Base-by-base conservation (phyloP, 2,888 invertebrate genomes). In the Acrocyrtus sp. region DNA sequence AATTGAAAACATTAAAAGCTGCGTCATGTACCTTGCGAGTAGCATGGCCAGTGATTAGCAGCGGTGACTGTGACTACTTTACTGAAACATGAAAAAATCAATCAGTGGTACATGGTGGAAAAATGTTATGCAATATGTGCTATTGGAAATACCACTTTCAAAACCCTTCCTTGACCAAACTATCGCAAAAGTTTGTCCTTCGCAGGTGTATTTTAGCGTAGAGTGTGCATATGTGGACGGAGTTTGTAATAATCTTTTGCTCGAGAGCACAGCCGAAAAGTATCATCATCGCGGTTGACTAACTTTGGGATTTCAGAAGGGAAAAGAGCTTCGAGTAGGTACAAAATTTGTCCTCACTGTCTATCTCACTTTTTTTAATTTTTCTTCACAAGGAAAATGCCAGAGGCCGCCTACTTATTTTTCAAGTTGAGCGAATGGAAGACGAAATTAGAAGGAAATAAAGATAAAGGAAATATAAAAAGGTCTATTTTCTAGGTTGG, bases 361-460 rank as follows among this genome's bases (percentile, higher is more conserved):
- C 15, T 24, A 34, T 27, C 54, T 19, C 39, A 21, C 39, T 57
- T 8, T 45, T 43, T 27, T 41, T 34, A 57, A 26, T 21, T 26
- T 24, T 51, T n/a, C 47, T 62, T 41, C n/a, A 19, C 65, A 43
- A 54, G 45, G 39, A 67, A 58, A 21, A 48, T 70, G 47, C 48
- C 57, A 56, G 26, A 41, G 24, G 26, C 39, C 70, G 70, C 70
- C 70, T 56, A 70, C 70, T 48, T 19, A 34, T n/a, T 26, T 61
- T 69, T 34, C 34, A 34, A 34, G 34, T 34, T 63, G 1, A n/a
- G n/a, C n/a, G n/a, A n/a, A n/a, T n/a, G n/a, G n/a, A n/a, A n/a
- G n/a, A n/a, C n/a, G n/a, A n/a, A n/a, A n/a, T n/a, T n/a, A n/a
- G n/a, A n/a, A n/a, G n/a, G n/a, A 6, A 48, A 56, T 12, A 57